Evolutionary conservation across 1,140 invertebrate species (phyloP).

Genomic region (Drosophila nasuta): DNA sequence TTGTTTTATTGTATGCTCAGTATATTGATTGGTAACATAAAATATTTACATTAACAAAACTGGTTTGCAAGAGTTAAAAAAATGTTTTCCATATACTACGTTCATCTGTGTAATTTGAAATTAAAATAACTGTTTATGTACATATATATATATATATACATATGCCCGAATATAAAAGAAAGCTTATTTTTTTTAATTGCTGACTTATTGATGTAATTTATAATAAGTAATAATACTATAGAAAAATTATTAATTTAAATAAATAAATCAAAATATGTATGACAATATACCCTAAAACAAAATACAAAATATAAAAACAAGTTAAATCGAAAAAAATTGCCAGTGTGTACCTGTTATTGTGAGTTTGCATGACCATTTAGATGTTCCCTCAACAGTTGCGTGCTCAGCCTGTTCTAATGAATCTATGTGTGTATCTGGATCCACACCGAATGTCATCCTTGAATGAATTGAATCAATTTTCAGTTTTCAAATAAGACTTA

Average conservation of each 20-base stretch:
- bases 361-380: conserved; percentile 99
- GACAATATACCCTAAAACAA: not conserved
- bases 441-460: conserved; percentile 98
- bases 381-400: conserved; percentile 99
- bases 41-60: no score
- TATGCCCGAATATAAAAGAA: no score
- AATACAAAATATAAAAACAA: conserved; percentile 13
- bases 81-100: no score
- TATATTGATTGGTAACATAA: no score
- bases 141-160: no score
- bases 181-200: no score
- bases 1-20: not conserved
- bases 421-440: conserved; percentile 99
- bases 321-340: conserved; percentile 50
- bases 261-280: conserved; percentile 21
- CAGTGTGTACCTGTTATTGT: conserved; percentile 96
- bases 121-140: no score
- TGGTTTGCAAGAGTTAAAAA: no score
- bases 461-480: conserved; percentile 62
- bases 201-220: no score
- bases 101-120: no score
- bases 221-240: not conserved
- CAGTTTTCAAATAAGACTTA: conserved; percentile 35
- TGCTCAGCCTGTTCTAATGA: conserved; percentile 98
- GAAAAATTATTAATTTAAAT: not conserved